Evolutionary conservation across 2,113 vertebrate species (phyloP), one percentile per base, ranked within the genome.

Genomic region (Prietella phreatophila): DNA sequence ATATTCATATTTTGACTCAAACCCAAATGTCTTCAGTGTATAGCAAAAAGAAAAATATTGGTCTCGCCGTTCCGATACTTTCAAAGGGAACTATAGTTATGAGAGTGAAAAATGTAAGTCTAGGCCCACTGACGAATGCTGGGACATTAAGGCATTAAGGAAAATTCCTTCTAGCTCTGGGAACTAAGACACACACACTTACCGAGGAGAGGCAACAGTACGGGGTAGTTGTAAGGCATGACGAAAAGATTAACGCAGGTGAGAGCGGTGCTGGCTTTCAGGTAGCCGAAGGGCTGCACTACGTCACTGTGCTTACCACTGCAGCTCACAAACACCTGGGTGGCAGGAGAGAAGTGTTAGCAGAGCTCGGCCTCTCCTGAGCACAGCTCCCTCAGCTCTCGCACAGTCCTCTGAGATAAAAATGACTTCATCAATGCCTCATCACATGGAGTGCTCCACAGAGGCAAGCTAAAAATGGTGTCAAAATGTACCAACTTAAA

Each of bases 161-260:
- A 30, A 78, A 78, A 27, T 79, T 33, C n/a, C 17, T 81, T 56
- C 3, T 33, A 33, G 30, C 8, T 36, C 1, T 50, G 22, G 67
- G 47, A 60, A 88, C 7, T n/a, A 39, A 75, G 9, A 17, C 20
- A 60, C 20, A 60, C 8, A 50, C 84, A 85, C 94, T 95, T 94
- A 99, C 98, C 98, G 92, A 99, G 95, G 47, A 99, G 95, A 19
- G 98, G 98, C 91, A 99, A 96, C 0, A 99, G 96, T 50, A 98
- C 97, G 10, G 98, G 98, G 92, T 97, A 99, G 93, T 99, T 98
- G 91, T 99, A 99, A 95, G 98, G 98, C 98, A 99, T 99, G 92
- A 99, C 98, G 90, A 99, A 99, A 91, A 99, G 94, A 94, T 99
- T 99, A 93, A 99, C 98, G 91, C 98, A 99, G 93, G 96, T 99